Conservation (phyloP, 2,113 vertebrate species). For the Alouatta palliata region DNA sequence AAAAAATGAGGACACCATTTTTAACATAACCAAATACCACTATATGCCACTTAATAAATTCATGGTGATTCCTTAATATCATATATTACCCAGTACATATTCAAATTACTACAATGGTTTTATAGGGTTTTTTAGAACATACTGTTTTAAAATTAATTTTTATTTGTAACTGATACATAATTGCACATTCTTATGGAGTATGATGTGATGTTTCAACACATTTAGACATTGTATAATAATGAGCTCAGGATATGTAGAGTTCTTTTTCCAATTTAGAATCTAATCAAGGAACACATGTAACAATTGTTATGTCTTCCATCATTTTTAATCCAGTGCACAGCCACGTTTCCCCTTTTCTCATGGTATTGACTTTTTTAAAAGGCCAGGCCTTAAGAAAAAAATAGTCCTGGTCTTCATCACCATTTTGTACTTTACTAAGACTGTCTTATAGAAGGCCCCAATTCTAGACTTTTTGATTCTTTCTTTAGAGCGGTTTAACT, state of each 20-base stretch:
- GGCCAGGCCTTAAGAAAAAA: no score
- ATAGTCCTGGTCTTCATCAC: slow-evolving; percentile 78
- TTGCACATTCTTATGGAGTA: not conserved
- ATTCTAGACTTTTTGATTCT: not conserved
- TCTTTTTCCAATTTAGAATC: not conserved
- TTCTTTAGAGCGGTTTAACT: slow-evolving; percentile 14
- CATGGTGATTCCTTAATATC: not conserved
- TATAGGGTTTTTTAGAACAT: not conserved
- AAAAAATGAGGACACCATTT: not conserved
- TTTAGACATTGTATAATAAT: not conserved
- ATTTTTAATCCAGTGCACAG: not conserved
- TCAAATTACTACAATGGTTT: slow-evolving; percentile 1
- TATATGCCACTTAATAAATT: not conserved
- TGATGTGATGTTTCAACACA: not conserved
- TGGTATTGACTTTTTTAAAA: slow-evolving; percentile 23
- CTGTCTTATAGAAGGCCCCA: not conserved
- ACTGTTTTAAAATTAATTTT: not conserved
- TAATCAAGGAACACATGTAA: not conserved
- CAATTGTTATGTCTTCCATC: not conserved
- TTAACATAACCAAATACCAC: not conserved
- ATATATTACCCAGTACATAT: not conserved
- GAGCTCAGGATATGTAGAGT: not conserved
- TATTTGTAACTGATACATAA: not conserved
- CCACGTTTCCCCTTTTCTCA: not conserved
- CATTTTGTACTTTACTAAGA: slow-evolving; percentile 68